Evolutionary conservation across 92 coral and sea anemone genomes (phyloP).

Genomic region (Epizoanthus scotinus): DNA sequence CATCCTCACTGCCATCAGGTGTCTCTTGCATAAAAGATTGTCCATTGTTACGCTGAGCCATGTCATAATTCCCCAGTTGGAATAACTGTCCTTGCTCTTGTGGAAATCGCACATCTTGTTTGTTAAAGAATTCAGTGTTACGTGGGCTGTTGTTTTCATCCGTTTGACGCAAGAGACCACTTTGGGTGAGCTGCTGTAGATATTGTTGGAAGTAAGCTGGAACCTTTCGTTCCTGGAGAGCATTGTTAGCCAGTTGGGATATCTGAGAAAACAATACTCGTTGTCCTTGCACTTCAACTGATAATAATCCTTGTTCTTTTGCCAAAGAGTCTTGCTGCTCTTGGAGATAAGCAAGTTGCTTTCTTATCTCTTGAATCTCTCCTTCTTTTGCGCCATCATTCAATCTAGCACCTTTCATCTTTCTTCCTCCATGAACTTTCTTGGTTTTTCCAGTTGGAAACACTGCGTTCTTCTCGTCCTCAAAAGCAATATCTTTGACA

Average conservation of each 20-base stretch:
- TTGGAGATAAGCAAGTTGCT: conserved; percentile 46
- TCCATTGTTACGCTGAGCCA: not conserved
- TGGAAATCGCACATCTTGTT: not conserved
- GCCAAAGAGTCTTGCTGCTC: conserved; percentile 41
- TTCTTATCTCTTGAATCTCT: conserved; percentile 46
- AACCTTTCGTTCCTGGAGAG: conserved; percentile 2
- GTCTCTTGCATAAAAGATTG: not conserved
- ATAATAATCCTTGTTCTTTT: conserved; percentile 32
- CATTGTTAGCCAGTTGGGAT: conserved; percentile 22
- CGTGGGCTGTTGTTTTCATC: not conserved
- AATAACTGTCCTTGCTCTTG: conserved; percentile 9
- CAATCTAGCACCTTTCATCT: not conserved
- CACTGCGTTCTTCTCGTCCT: not conserved
- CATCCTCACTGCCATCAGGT: not conserved
- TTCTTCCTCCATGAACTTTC: not conserved
- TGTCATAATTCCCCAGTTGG: conserved; percentile 7
- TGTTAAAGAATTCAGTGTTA: not conserved
- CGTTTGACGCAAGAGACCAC: not conserved
- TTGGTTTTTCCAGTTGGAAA: not conserved
- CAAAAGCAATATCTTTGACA: conserved; percentile 27
- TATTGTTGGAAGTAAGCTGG: not conserved
- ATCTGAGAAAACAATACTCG: conserved; percentile 47
- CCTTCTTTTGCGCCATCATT: conserved; percentile 16
- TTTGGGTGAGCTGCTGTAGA: conserved; percentile 1
- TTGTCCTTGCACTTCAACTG: conserved; percentile 41